Conservation (phyloP, 2,888 invertebrate genomes). For the Oxystoma pomonae region DNA sequence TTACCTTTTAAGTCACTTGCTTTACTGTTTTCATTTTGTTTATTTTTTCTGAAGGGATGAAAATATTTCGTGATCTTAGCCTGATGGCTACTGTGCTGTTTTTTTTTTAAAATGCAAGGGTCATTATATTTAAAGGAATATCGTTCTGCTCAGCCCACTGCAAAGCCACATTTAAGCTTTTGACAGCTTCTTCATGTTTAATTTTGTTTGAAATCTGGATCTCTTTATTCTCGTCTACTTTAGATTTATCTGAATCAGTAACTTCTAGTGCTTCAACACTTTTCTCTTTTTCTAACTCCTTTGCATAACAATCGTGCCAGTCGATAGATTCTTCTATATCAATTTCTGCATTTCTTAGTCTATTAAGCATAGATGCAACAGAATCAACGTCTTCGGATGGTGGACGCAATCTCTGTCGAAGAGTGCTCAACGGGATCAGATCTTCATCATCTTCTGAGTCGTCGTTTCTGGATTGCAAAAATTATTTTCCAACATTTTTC, state of each 20-base stretch:
- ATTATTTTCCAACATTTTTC: neutral
- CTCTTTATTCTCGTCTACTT: slow-evolving; percentile 5
- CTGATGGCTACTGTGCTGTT: neutral
- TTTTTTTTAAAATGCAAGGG: slow-evolving; percentile 11
- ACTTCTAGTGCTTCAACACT: neutral
- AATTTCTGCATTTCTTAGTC: neutral
- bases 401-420: neutral
- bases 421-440: neutral
- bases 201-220: neutral
- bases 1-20: neutral
- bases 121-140: slow-evolving; percentile 10
- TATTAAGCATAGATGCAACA: neutral
- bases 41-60: slow-evolving; percentile 3
- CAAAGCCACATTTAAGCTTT: slow-evolving; percentile 6
- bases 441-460: neutral
- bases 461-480: neutral
- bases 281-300: slow-evolving; percentile 5
- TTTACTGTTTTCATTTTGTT: slow-evolving; percentile 2
- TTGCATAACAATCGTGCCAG: neutral
- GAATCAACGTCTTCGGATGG: neutral
- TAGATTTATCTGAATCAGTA: slow-evolving; percentile 1
- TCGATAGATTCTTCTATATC: neutral
- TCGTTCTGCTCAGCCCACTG: slow-evolving; percentile 14
- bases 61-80: slow-evolving; percentile 7
- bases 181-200: slow-evolving; percentile 6